Evolutionary conservation across 2,797 vertebrate species (phyloP).

Genomic region (Premnoplex brunnescens): DNA sequence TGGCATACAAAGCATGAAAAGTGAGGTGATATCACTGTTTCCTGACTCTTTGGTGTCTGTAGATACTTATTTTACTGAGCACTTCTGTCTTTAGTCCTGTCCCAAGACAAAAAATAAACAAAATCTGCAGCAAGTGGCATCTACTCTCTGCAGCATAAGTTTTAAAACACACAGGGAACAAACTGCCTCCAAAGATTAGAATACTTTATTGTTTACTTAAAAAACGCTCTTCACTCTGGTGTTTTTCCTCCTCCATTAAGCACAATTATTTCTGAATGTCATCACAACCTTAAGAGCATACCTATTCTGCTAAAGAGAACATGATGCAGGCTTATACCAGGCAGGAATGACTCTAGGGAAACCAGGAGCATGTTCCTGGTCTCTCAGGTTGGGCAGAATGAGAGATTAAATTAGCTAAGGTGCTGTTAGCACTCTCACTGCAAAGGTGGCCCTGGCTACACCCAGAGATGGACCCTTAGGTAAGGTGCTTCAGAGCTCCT

Average conservation of each 20-base stretch:
- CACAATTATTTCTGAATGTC: neutral
- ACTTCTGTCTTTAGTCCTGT: neutral
- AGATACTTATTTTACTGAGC: neutral
- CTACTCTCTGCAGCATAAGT: neutral
- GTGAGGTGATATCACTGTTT: neutral
- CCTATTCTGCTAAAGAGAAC: neutral
- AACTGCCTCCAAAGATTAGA: neutral
- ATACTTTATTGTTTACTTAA: constrained; percentile 14
- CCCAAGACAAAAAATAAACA: neutral
- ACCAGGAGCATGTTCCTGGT: fast-evolving
- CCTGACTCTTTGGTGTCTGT: neutral
- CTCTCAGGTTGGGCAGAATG: neutral
- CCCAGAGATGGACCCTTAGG: fast-evolving
- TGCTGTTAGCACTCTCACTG: neutral
- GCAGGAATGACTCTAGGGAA: neutral
- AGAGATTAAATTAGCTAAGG: neutral
- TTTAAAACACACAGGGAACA: constrained; percentile 25
- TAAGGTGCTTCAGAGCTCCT: neutral
- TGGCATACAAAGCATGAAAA: neutral
- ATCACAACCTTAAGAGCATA: neutral
- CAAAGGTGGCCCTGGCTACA: neutral
- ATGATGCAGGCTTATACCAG: neutral
- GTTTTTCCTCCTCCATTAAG: neutral
- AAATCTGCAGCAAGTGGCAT: neutral
- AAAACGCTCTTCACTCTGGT: neutral